Evolutionary conservation across 2,888 invertebrate species (phyloP).

Genomic region (Sipha maydis): DNA sequence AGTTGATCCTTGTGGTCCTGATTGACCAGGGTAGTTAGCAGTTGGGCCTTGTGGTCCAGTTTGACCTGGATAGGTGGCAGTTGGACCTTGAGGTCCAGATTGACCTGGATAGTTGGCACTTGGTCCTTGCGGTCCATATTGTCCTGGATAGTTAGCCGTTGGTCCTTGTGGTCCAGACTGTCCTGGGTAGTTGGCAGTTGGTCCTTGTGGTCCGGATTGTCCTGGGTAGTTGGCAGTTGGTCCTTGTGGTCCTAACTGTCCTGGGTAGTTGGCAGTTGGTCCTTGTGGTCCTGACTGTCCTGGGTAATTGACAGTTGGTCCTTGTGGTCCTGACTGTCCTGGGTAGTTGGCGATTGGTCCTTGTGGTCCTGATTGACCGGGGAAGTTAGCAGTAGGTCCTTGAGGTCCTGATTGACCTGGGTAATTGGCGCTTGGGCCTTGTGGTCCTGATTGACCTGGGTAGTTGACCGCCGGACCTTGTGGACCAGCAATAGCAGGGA

Average conservation of each 20-base stretch:
- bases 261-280: no score
- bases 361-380: conserved; percentile 64
- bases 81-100: conserved; percentile 64
- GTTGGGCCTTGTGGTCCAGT: conserved; percentile 60
- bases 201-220: conserved; percentile 64
- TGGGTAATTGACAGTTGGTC: conserved; percentile 63
- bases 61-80: conserved; percentile 63
- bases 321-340: conserved; percentile 62
- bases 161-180: conserved; percentile 65
- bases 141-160: conserved; percentile 63
- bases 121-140: conserved; percentile 66
- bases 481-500: conserved; percentile 64
- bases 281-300: conserved; percentile 62
- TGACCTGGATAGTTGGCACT: conserved; percentile 64
- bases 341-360: conserved; percentile 64
- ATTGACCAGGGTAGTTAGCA: conserved; percentile 63
- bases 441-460: conserved; percentile 64
- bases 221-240: conserved; percentile 64
- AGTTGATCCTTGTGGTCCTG: conserved; percentile 63
- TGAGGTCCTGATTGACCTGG: conserved; percentile 65
- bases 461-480: conserved; percentile 65
- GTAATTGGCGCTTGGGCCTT: conserved; percentile 64
- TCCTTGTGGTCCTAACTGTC: no score
- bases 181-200: conserved; percentile 64
- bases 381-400: conserved; percentile 64